These are phyloP conservation scores for Pegea sp. DNA, from an alignment of 23 tunicate species.

Conservation along the genomic window DNA sequence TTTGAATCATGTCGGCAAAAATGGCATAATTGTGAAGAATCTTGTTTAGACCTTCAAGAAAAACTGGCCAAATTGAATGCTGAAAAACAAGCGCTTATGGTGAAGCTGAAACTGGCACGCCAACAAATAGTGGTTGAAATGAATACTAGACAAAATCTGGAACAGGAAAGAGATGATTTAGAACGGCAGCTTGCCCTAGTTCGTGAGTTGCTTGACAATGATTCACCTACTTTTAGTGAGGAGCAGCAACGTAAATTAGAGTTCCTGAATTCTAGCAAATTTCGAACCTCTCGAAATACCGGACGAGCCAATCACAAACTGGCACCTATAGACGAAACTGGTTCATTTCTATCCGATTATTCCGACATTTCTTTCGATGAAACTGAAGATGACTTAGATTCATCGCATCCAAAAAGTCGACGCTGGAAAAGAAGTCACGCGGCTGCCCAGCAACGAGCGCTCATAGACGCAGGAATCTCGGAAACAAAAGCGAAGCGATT, in stretches of 20 bases:
- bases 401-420: conserved; percentile 43
- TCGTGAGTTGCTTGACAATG: conserved; percentile 54
- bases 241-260: conserved; percentile 88
- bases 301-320: conserved; percentile 21
- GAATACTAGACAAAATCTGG: conserved; percentile 48
- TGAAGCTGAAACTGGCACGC: conserved; percentile 79
- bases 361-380: conserved; percentile 78
- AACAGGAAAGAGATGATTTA: conserved; percentile 83
- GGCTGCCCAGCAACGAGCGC: background rate
- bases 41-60: conserved; percentile 33
- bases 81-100: conserved; percentile 38
- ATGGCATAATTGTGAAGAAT: conserved; percentile 28
- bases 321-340: conserved; percentile 83
- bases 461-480: background rate
- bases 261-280: conserved; percentile 46
- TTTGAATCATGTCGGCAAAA: conserved; percentile 40
- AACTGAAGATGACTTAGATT: conserved; percentile 80
- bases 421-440: conserved; percentile 1
- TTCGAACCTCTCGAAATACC: conserved; percentile 1
- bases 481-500: background rate
- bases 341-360: conserved; percentile 56
- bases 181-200: conserved; percentile 67
- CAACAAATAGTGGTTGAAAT: conserved; percentile 79
- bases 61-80: conserved; percentile 25
- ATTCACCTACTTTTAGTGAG: conserved; percentile 38